These are phyloP conservation scores for Dione juno DNA, from an alignment of 2,888 invertebrate species.

Conservation along the genomic window DNA sequence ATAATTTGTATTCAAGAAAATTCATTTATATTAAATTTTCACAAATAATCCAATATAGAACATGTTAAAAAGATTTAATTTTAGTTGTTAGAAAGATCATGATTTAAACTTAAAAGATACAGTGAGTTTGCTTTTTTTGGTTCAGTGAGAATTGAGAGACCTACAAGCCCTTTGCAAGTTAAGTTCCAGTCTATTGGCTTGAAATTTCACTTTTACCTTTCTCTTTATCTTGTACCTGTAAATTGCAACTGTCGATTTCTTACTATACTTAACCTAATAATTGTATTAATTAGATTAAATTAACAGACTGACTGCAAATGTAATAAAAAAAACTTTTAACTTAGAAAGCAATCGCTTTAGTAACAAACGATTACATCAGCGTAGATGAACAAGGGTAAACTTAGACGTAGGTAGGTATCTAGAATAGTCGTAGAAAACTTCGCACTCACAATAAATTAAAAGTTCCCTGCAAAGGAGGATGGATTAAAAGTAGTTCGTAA, in stretches of 20 bases:
- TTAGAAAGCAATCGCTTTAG: slow-evolving; percentile 52
- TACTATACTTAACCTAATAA: background rate
- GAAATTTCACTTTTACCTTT: slow-evolving; percentile 34
- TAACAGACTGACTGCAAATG: background rate
- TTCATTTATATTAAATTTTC: background rate
- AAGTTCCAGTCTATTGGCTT: slow-evolving; percentile 30
- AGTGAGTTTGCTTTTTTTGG: too few relatives aligned
- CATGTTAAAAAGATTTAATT: too few relatives aligned
- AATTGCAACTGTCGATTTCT: slow-evolving; percentile 3
- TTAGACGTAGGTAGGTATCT: slow-evolving; percentile 64
- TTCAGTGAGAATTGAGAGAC: background rate
- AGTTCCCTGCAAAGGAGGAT: slow-evolving; percentile 78
- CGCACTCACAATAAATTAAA: slow-evolving; percentile 82
- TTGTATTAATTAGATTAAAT: background rate
- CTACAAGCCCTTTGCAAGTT: slow-evolving; percentile 21
- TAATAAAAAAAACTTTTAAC: slow-evolving; percentile 10
- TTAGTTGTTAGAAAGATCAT: too few relatives aligned
- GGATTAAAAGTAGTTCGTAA: slow-evolving; percentile 80
- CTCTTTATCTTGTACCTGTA: slow-evolving; percentile 24
- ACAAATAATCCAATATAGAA: too few relatives aligned
- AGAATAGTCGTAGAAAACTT: slow-evolving; percentile 73
- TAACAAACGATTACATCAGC: slow-evolving; percentile 68
- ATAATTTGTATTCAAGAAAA: background rate
- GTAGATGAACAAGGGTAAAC: slow-evolving; percentile 66
- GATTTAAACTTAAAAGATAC: too few relatives aligned